phyloP scores from a whole-genome alignment of 2,113 vertebrate genomes.

The Channa maculata region DNA sequence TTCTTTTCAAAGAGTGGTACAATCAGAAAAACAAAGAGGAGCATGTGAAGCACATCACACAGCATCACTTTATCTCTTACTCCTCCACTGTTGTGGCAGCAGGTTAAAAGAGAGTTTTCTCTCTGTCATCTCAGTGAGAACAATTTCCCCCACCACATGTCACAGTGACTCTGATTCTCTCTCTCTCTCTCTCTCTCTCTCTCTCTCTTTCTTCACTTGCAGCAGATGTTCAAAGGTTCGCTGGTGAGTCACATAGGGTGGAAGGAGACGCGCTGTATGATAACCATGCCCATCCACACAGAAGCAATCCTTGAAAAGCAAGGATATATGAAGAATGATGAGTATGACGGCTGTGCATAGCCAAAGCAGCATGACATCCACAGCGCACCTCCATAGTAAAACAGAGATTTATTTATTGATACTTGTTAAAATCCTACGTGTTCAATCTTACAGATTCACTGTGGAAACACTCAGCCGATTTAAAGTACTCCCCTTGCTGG shows the following conservation, averaged over 20 bases:
- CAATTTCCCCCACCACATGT: slow-evolving; percentile 27
- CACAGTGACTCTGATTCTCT: slow-evolving; percentile 14
- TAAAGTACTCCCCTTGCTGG: not conserved
- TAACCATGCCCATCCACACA: slow-evolving; percentile 20
- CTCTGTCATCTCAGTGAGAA: slow-evolving; percentile 48
- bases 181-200: not conserved
- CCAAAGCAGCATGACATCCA: not conserved
- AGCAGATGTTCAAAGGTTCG: slow-evolving; percentile 62
- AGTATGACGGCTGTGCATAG: not conserved
- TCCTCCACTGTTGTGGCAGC: slow-evolving; percentile 41
- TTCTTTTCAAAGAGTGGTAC: too few relatives aligned
- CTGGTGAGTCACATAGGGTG: slow-evolving; percentile 54
- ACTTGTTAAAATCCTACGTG: slow-evolving; percentile 9
- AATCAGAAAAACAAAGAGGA: not conserved
- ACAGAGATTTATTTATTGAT: not conserved
- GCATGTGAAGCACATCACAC: not conserved
- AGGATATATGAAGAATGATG: not conserved
- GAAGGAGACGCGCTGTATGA: slow-evolving; percentile 33
- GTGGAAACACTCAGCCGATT: slow-evolving; percentile 28
- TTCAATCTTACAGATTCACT: slow-evolving; percentile 18
- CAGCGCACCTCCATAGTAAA: not conserved
- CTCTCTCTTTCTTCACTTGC: slow-evolving; percentile 15
- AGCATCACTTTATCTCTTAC: not conserved
- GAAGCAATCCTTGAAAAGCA: not conserved
- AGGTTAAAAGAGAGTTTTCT: slow-evolving; percentile 46